phyloP scores from a whole-genome alignment of 2,797 vertebrate genomes.

The Peromyscus melanophrys region DNA sequence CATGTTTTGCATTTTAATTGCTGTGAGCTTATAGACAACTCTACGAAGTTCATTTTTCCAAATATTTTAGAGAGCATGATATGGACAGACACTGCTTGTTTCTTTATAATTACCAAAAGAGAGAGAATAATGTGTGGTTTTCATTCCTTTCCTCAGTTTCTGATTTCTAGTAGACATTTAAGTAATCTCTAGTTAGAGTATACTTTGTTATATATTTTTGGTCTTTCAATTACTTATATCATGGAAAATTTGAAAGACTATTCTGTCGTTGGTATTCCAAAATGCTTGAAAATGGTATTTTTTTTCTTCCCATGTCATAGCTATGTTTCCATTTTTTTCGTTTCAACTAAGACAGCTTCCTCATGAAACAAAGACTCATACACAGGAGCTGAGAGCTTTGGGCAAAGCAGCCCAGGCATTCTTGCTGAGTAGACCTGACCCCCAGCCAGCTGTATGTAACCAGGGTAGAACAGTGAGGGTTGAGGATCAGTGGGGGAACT shows the following conservation, averaged over 20 bases:
- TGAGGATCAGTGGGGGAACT: accelerated
- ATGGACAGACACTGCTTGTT: background rate
- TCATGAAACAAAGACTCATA: background rate
- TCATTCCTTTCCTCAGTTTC: background rate
- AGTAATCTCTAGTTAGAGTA: background rate
- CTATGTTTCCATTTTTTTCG: background rate
- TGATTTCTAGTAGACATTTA: background rate
- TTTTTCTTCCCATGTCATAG: background rate
- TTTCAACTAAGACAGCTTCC: background rate
- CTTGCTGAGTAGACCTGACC: background rate
- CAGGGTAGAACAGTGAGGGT: accelerated
- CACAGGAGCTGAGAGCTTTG: background rate
- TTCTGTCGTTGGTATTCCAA: background rate
- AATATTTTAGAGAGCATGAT: constrained; percentile 11
- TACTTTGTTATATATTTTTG: background rate
- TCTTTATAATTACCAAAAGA: constrained; percentile 16
- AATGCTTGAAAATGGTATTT: background rate
- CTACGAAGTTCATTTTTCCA: constrained; percentile 22
- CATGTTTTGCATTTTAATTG: background rate
- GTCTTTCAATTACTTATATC: background rate
- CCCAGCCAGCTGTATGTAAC: background rate
- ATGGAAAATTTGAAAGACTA: background rate
- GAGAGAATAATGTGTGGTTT: background rate
- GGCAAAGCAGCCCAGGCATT: background rate
- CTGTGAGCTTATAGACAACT: background rate